phyloP scores from a whole-genome alignment of 1,140 invertebrate species.

The Cherax quadricarinatus region DNA sequence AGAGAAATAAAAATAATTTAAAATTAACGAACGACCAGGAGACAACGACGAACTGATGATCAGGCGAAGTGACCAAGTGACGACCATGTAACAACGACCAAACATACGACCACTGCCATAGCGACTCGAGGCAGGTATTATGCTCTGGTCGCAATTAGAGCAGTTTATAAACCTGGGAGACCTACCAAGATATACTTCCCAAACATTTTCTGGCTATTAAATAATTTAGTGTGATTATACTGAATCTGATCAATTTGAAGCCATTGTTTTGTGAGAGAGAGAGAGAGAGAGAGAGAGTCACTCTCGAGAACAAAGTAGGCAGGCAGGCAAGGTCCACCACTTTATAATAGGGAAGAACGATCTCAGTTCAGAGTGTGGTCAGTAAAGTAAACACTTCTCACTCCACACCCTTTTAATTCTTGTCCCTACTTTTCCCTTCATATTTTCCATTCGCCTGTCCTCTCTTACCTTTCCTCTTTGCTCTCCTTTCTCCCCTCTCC shows the following conservation, averaged over 20 bases:
- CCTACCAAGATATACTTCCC: too few relatives aligned
- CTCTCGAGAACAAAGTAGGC: not conserved
- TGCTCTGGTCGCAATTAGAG: too few relatives aligned
- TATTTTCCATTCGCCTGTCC: not conserved
- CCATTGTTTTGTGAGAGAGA: not conserved
- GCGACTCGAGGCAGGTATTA: too few relatives aligned
- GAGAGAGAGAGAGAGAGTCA: constrained; percentile 14
- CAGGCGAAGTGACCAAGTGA: too few relatives aligned
- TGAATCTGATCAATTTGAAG: too few relatives aligned
- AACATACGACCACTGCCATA: too few relatives aligned
- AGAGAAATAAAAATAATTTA: too few relatives aligned
- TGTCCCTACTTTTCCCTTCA: not conserved
- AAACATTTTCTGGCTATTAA: too few relatives aligned
- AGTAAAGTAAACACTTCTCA: not conserved
- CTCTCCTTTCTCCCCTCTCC: not conserved
- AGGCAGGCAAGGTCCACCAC: constrained; percentile 12
- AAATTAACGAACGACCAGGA: too few relatives aligned
- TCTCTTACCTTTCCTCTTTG: not conserved
- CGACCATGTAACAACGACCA: too few relatives aligned
- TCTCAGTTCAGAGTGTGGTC: not conserved
- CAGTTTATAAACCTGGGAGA: too few relatives aligned
- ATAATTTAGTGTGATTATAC: not conserved
- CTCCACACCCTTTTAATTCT: not conserved
- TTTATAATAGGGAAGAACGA: not conserved
- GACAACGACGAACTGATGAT: too few relatives aligned